Percentiles rank a stretch among this genome's conserved stretches.
Conservation (phyloP, 2,797 vertebrate species). For the Taeniopygia guttata region DNA sequence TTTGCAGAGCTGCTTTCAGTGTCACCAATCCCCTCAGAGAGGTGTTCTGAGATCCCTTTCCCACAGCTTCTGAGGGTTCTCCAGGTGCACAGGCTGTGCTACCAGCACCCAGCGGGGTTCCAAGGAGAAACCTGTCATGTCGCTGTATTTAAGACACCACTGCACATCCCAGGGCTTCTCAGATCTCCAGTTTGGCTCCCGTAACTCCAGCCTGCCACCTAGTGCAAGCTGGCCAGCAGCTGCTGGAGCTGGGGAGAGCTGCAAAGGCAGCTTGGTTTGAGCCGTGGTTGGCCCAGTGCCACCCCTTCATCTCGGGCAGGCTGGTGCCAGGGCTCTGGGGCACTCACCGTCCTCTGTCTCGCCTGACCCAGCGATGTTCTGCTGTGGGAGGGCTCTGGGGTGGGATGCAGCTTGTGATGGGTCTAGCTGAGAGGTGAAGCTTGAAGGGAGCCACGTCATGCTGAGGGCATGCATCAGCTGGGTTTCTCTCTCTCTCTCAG, state of each 20-base stretch:
- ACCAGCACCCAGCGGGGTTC: background rate
- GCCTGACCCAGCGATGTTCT: background rate
- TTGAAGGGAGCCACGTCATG: background rate
- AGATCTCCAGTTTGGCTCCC: background rate
- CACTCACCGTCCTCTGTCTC: background rate
- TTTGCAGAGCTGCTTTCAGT: background rate
- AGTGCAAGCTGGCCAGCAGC: background rate
- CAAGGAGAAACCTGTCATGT: conserved; percentile 41
- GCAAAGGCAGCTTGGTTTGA: background rate
- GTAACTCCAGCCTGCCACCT: conserved; percentile 54
- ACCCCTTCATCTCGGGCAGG: background rate
- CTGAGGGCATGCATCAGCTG: background rate
- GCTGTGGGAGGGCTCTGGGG: background rate
- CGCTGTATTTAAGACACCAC: conserved; percentile 28
- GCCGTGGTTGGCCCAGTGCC: background rate
- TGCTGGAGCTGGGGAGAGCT: background rate
- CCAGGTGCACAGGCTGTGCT: background rate
- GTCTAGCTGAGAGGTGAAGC: background rate
- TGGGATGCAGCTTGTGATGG: background rate
- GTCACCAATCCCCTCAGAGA: background rate
- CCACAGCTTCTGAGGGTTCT: background rate
- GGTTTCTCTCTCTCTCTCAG: conserved; percentile 70
- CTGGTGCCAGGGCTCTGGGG: background rate
- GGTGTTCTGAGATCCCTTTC: background rate
- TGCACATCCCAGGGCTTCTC: background rate